Base-by-base conservation (phyloP, 2,888 invertebrate species). In the Osmoderma eremita region DNA sequence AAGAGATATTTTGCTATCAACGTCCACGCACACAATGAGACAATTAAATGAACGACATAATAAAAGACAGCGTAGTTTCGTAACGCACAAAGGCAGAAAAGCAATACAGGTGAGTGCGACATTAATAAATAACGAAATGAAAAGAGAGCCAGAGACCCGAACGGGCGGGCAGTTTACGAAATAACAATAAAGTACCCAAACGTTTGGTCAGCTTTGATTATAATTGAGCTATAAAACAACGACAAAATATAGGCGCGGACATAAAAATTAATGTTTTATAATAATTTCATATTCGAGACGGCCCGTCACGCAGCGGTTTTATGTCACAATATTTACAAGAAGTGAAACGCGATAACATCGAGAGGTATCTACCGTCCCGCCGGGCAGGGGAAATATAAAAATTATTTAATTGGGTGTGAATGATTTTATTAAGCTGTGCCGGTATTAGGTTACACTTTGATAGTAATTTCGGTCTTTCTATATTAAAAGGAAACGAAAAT, bases 331-430 rank as follows among this genome's bases (percentile, higher is more conserved):
- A 63, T 51, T 50, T 63, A 63, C 24, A 42, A 63, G 50, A 51
- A 41, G 51, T 63, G 63, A 63, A 63, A 51, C 39, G 38, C 15
- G 50, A 63, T 63, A 49, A 51, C 12, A 39, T 38, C 51, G 51
- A 24, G 22, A 39, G n/a, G n/a, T 36, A 41, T 41, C 39, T 22
- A 15, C 39, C 22, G 51, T 48, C 18, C 22, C 24, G 48, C 20
- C 41, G 20, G n/a, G 10, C 22, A 24, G 58, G 10, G 17, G 24
- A 58, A 42, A 30, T 30, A 63, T 63, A 51, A 63, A 50, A 50
- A 50, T 63, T 50, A 63, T 51, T 50, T 49, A 63, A 63, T 63
- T 63, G 24, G 51, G 63, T 63, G 63, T 63, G 63, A 63, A 63
- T 50, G 49, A 63, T 63, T 63, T 49, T 63, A 50, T 63, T 63